Percentiles rank a stretch among this genome's conserved stretches.
Evolutionary conservation across 2,888 invertebrate genomes (phyloP).

Genomic region (Coleophora deauratella): DNA sequence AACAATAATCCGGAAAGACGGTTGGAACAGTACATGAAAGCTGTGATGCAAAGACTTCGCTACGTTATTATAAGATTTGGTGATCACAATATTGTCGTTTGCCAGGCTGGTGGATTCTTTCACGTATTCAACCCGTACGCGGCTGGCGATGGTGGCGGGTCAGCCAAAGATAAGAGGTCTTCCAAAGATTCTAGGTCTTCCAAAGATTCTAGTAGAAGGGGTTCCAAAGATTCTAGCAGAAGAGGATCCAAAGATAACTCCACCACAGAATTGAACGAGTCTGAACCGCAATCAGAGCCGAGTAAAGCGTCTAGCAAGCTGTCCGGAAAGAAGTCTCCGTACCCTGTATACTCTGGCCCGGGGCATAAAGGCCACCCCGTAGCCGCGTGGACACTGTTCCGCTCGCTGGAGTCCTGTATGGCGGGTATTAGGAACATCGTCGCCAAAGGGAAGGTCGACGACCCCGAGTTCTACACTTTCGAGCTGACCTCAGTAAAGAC

Average conservation of each 20-base stretch:
- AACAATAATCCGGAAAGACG: slow-evolving; percentile 58
- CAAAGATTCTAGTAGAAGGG: background rate
- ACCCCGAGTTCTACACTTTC: slow-evolving; percentile 71
- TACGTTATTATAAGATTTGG: slow-evolving; percentile 76
- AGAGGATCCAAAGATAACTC: slow-evolving; percentile 9
- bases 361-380: slow-evolving; percentile 13
- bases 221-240: slow-evolving; percentile 8
- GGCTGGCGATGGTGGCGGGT: slow-evolving; percentile 34
- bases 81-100: slow-evolving; percentile 71
- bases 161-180: slow-evolving; percentile 6
- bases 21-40: slow-evolving; percentile 58
- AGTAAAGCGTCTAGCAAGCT: no score
- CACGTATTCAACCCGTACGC: slow-evolving; percentile 78
- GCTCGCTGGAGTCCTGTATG: slow-evolving; percentile 41
- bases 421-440: slow-evolving; percentile 39
- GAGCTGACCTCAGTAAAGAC: slow-evolving; percentile 70
- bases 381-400: slow-evolving; percentile 66
- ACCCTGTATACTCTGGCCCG: no score
- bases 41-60: slow-evolving; percentile 52
- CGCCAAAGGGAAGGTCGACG: slow-evolving; percentile 4
- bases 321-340: no score
- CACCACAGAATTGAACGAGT: no score
- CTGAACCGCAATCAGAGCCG: no score
- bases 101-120: slow-evolving; percentile 67
- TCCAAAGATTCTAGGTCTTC: slow-evolving; percentile 8